Evolutionary conservation across 2,888 invertebrate species (phyloP).

Genomic region (Leistus spinibarbis): DNA sequence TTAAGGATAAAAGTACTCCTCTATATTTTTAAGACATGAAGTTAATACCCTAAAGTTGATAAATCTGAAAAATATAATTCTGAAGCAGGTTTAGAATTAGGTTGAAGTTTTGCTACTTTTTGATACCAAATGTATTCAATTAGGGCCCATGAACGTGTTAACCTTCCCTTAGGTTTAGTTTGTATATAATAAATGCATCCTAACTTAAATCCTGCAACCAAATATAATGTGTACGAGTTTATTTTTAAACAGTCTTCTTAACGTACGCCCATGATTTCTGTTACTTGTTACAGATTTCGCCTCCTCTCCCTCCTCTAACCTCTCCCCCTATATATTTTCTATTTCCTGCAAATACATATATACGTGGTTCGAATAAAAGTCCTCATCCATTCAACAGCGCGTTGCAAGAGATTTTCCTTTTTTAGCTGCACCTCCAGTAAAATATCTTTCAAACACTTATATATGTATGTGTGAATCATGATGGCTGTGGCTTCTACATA

Average conservation of each 20-base stretch:
- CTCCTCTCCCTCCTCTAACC: neutral
- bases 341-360: slow-evolving; percentile 25
- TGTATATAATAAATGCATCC: too few species aligned
- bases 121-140: too few species aligned
- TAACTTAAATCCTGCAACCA: too few species aligned
- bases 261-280: neutral
- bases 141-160: too few species aligned
- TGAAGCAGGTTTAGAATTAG: too few species aligned
- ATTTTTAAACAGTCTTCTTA: neutral
- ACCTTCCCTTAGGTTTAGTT: too few species aligned
- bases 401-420: neutral
- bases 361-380: slow-evolving; percentile 26
- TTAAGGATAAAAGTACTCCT: too few species aligned
- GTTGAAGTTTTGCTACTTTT: too few species aligned
- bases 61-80: too few species aligned
- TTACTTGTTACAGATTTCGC: neutral
- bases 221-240: too few species aligned
- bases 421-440: neutral
- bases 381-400: neutral
- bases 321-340: slow-evolving; percentile 7
- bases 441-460: neutral
- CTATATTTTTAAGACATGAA: too few species aligned
- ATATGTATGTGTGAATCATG: neutral
- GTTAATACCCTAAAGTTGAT: too few species aligned
- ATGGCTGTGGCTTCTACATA: slow-evolving; percentile 3